Evolutionary conservation across 2,113 vertebrate species (phyloP).

Genomic region (Ceyx margarethae): DNA sequence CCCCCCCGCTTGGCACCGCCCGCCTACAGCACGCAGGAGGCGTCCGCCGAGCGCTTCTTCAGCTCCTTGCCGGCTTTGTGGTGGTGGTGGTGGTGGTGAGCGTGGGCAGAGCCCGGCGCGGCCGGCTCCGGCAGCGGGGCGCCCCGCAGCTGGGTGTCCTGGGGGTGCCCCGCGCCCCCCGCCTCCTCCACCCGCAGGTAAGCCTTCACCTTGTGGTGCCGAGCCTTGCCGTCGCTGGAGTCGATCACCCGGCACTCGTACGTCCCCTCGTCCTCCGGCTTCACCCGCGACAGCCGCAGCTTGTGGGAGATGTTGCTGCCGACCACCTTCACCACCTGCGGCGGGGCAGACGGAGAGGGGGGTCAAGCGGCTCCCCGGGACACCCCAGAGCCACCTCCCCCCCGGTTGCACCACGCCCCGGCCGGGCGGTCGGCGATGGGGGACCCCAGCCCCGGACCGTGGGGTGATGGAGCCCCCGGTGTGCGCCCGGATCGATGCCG

Average conservation of each 20-base stretch:
- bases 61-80: constrained; percentile 80
- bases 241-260: constrained; percentile 96
- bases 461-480: neutral
- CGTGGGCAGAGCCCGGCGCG: neutral
- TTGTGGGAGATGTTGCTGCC: constrained; percentile 98
- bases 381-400: neutral
- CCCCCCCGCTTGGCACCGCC: neutral
- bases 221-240: constrained; percentile 87
- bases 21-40: constrained; percentile 82
- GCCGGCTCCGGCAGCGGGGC: constrained; percentile 49
- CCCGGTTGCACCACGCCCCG: no score
- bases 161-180: constrained; percentile 70
- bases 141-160: constrained; percentile 69
- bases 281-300: constrained; percentile 91
- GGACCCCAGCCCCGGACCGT: neutral
- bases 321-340: constrained; percentile 92
- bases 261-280: constrained; percentile 87
- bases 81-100: constrained; percentile 69
- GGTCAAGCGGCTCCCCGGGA: neutral
- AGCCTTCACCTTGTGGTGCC: constrained; percentile 90
- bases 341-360: neutral
- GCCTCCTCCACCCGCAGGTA: constrained; percentile 84
- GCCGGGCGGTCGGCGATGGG: fast-evolving
- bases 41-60: constrained; percentile 77
- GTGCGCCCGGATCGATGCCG: neutral